Percentiles rank a stretch among this genome's conserved stretches.
phyloP scores from a whole-genome alignment of 53 echinoderm and acorn worm species.

The Antedon mediterranea region DNA sequence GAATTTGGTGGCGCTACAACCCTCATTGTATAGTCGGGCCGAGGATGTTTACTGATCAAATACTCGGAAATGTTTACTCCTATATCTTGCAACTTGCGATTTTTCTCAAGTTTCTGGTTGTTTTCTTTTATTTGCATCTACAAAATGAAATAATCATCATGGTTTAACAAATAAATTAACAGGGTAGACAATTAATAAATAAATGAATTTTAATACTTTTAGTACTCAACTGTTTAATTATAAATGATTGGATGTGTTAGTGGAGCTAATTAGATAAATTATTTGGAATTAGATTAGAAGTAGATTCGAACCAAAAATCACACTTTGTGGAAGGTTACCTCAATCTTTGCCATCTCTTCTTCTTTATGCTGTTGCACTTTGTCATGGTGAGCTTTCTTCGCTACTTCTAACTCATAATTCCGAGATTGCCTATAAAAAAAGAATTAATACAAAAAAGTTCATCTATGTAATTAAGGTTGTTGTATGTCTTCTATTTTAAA shows the following conservation, averaged over 20 bases:
- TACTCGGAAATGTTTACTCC: constrained; percentile 3
- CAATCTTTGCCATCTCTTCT: neutral
- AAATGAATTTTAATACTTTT: no score
- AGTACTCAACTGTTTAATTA: no score
- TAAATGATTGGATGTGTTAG: no score
- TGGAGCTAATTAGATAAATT: no score
- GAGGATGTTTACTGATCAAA: neutral
- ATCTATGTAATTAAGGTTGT: no score
- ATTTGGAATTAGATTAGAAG: no score
- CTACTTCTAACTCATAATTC: neutral
- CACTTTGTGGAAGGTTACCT: neutral
- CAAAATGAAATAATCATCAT: neutral
- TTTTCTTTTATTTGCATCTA: neutral
- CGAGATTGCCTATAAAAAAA: neutral
- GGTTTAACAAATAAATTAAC: no score
- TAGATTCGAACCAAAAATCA: no score
- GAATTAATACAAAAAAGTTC: no score
- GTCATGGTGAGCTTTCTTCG: neutral
- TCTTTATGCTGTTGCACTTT: neutral
- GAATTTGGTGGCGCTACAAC: neutral
- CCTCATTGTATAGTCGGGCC: neutral
- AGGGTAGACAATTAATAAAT: no score
- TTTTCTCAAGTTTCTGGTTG: neutral
- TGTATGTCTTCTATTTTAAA: no score
- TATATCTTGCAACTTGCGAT: neutral